These are phyloP conservation scores for Dreissena polymorpha DNA, from an alignment of 1,140 invertebrate species.

Conservation along the genomic window DNA sequence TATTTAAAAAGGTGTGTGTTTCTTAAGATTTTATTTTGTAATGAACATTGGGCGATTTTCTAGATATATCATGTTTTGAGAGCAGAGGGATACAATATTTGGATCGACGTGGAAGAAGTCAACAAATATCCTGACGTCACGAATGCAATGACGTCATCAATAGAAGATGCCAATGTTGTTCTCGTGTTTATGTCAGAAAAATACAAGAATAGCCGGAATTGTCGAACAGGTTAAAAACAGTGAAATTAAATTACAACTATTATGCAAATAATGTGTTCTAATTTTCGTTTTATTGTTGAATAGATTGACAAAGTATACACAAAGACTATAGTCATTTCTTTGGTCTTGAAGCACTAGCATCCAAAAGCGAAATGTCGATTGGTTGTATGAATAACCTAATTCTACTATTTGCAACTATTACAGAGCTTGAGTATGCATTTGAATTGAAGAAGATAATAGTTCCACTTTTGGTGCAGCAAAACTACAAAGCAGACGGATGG, in stretches of 20 bases:
- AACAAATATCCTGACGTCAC: slow-evolving; percentile 66
- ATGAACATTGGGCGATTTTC: background rate
- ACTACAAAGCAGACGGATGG: background rate
- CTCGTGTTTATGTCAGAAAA: slow-evolving; percentile 76
- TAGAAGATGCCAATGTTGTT: slow-evolving; percentile 73
- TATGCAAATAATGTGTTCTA: too few relatives aligned
- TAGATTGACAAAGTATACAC: too few relatives aligned
- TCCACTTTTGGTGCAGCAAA: background rate
- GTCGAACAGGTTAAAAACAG: slow-evolving; percentile 70
- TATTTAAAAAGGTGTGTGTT: too few relatives aligned
- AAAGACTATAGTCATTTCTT: too few relatives aligned
- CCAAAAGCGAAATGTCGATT: too few relatives aligned
- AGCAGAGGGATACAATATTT: slow-evolving; percentile 63
- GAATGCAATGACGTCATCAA: slow-evolving; percentile 74
- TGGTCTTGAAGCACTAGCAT: too few relatives aligned
- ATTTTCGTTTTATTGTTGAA: too few relatives aligned
- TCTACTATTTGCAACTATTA: background rate
- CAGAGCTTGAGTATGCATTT: slow-evolving; percentile 4
- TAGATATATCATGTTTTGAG: slow-evolving; percentile 25
- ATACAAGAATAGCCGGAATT: slow-evolving; percentile 77
- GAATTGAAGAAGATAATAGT: background rate
- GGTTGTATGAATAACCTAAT: too few relatives aligned
- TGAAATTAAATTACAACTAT: too few relatives aligned
- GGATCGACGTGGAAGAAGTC: slow-evolving; percentile 69
- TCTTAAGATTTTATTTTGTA: too few relatives aligned